Evolutionary conservation across 2,797 vertebrate genomes (phyloP), one percentile per base, ranked within the genome.

Genomic region (Poeciliopsis gracilis): DNA sequence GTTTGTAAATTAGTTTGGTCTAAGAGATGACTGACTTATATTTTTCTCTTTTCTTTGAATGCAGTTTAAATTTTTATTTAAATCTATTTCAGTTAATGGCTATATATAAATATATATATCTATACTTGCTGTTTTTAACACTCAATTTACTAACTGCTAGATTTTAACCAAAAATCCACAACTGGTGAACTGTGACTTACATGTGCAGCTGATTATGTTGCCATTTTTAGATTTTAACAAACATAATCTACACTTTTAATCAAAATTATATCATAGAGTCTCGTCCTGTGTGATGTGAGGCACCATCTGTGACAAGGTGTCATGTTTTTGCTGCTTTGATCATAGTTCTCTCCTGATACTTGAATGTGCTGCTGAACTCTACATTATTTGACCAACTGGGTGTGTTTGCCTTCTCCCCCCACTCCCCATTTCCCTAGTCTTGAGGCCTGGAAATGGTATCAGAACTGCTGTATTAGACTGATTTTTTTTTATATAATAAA

Each of bases 131-230:
- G 75, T 84, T 88, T n/a, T 9, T 86, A 93, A 93, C 89, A 91
- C 86, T 76, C 41, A 79, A 46, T 86, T 53, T 86, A 93, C 91
- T 93, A 94, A 94, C 85, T 78, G 84, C 88, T 90, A 91, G 86
- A 91, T 87, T 90, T 87, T 93, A 93, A 82, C 92, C 90, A 91
- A 86, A 91, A 85, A 77, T 49, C 77, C 36, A 78, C 11, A 72
- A 93, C 90, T 94, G 86, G 88, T 86, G 90, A 90, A 94, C 93
- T 93, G 94, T 95, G 92, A 96, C 81, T 91, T 81, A 90, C 66
- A 81, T 91, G 80, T 91, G 82, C 81, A 87, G 83, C 81, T 81
- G 78, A 86, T 86, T 82, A 72, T 87, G 78, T 86, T 86, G 70
- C 63, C 61, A 61, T 82, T 75, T 71, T 30, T 84, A 66, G 84